Base-by-base conservation (phyloP, 2,797 vertebrate genomes). In the Synanceia verrucosa region DNA sequence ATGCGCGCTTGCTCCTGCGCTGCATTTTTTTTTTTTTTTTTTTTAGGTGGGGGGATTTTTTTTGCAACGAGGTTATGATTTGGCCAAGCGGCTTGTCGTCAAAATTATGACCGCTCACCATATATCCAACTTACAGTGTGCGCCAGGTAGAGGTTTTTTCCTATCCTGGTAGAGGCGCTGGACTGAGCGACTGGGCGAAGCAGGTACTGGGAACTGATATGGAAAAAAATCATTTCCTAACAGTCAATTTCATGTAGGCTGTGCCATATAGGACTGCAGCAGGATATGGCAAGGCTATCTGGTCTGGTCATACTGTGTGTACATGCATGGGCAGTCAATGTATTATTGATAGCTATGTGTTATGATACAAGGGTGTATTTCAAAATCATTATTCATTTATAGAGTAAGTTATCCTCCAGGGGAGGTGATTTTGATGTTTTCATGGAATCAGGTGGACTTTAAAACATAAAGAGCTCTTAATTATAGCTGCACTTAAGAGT, bases 121-220 rank as follows among this genome's bases (percentile, higher is more conserved):
- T 47, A 71, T 90, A 73, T 87, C 81, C 69, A 89, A 91, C 60
- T 89, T 87, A 4, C 73, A 62, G 83, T 55, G 82, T 75, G 86
- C 86, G n/a, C n/a, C n/a, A 89, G 86, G 79, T 86, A 51, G 79
- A 79, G 61, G 61, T 6, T n/a, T 46, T 51, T 44, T 52, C 34
- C 14, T 16, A n/a, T 43, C 28, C 29, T 51, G 29, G 13, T 58
- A 55, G 13, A 57, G 70, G 76, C 75, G 84, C 85, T 77, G 75
- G 77, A 91, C 90, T 82, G 91, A n/a, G 91, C 89, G 78, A 81
- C 76, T 68, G 87, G 86, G 80, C 81, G 79, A 86, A 80, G 80
- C 82, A 81, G 83, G 79, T 85, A 79, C 69, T 66, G 52, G 48
- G 73, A 74, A 78, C 73, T 73, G 86, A 79, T 86, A 64, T 72